A percentile compares a stretch with the other conserved stretches of the same genome.
These are phyloP conservation scores for Isoperla grammatica DNA, from an alignment of 2,888 invertebrate species.

Conservation along the genomic window DNA sequence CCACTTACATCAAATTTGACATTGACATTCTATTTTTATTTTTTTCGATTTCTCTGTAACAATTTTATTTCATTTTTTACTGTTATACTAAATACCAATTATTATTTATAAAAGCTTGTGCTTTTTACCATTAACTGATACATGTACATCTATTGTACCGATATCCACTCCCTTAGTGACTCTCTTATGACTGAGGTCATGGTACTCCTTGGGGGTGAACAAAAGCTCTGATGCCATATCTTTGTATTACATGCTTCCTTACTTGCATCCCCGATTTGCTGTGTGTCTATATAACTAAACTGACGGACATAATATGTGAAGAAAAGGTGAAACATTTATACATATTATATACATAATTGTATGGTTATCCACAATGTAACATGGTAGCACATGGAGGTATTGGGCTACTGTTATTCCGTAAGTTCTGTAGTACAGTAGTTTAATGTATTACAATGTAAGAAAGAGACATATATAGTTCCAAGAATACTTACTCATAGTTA, in stretches of 20 bases:
- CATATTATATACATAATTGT: no score
- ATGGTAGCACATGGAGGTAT: no score
- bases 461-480: no score
- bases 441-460: no score
- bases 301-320: no score
- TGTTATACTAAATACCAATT: background rate
- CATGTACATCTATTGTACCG: background rate
- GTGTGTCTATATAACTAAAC: background rate
- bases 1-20: background rate
- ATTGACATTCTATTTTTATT: constrained; percentile 1
- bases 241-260: background rate
- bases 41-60: background rate
- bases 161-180: no score
- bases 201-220: no score
- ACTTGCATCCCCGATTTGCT: background rate
- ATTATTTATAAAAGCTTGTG: background rate
- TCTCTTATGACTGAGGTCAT: no score
- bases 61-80: constrained; percentile 1
- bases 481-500: no score
- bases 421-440: no score
- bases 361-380: no score
- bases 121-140: constrained; percentile 3
- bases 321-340: constrained; percentile 6
- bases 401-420: no score
- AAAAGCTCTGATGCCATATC: background rate